A percentile compares a stretch with the other conserved stretches of the same genome.
phyloP scores from a whole-genome alignment of 2,888 invertebrate genomes.

The Metallyticus violacea region DNA sequence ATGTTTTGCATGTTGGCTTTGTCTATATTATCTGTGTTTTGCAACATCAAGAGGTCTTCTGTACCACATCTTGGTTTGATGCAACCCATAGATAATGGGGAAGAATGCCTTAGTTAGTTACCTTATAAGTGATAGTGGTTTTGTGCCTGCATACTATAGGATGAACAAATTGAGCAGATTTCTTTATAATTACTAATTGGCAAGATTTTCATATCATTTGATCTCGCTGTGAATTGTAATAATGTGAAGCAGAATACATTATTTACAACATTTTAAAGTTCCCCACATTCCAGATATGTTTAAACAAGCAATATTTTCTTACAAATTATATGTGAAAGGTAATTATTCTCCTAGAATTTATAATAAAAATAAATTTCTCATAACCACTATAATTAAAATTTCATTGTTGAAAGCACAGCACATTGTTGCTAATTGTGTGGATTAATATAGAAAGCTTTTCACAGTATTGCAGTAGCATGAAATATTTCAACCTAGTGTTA shows the following conservation, averaged over 20 bases:
- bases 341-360: neutral
- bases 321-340: neutral
- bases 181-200: neutral
- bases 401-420: too few species aligned
- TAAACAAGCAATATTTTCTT: neutral
- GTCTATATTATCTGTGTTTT: neutral
- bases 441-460: too few species aligned
- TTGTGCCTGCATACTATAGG: neutral
- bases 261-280: neutral
- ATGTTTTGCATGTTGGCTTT: neutral
- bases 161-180: neutral
- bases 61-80: neutral
- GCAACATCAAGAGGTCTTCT: neutral
- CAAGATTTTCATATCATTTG: neutral
- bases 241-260: neutral
- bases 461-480: too few species aligned
- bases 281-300: neutral
- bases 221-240: neutral
- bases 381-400: too few species aligned
- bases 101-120: neutral
- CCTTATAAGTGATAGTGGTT: constrained; percentile 1
- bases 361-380: neutral
- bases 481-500: too few species aligned
- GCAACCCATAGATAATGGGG: neutral
- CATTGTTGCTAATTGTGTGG: too few species aligned